A percentile compares a stretch with the other conserved stretches of the same genome.
Evolutionary conservation across 2,797 vertebrate species (phyloP).

Genomic region (Denticeps clupeoides): DNA sequence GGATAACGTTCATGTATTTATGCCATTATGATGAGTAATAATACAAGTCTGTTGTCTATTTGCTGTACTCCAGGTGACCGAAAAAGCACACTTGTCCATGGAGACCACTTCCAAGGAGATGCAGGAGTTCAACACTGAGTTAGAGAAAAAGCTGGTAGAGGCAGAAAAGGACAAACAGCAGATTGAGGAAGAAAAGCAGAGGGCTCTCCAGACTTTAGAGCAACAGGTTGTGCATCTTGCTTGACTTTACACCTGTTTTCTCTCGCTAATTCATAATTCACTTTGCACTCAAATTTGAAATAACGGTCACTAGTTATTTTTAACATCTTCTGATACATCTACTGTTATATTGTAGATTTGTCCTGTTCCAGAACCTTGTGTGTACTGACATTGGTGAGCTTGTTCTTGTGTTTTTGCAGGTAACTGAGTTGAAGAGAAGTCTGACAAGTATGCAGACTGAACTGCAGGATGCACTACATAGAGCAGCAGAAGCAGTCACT

Average conservation of each 20-base stretch:
- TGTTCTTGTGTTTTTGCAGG: too few species aligned
- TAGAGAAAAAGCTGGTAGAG: conserved; percentile 82
- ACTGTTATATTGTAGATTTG: too few species aligned
- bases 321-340: too few species aligned
- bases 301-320: too few species aligned
- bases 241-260: not conserved
- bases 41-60: too few species aligned
- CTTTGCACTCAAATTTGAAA: too few species aligned
- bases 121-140: conserved; percentile 75
- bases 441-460: conserved; percentile 72
- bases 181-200: conserved; percentile 73
- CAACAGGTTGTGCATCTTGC: conserved; percentile 67
- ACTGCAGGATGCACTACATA: conserved; percentile 85
- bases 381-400: too few species aligned
- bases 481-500: conserved; percentile 64
- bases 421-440: conserved; percentile 75
- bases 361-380: too few species aligned
- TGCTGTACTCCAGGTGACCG: conserved; percentile 45
- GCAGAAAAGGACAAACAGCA: conserved; percentile 80
- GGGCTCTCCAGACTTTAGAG: conserved; percentile 74
- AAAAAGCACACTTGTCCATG: conserved; percentile 67
- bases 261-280: not conserved
- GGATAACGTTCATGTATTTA: too few species aligned
- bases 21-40: too few species aligned
- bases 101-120: conserved; percentile 77